Base-by-base conservation (phyloP, 1,140 invertebrate genomes). In the Hylaeus anthracinus region DNA sequence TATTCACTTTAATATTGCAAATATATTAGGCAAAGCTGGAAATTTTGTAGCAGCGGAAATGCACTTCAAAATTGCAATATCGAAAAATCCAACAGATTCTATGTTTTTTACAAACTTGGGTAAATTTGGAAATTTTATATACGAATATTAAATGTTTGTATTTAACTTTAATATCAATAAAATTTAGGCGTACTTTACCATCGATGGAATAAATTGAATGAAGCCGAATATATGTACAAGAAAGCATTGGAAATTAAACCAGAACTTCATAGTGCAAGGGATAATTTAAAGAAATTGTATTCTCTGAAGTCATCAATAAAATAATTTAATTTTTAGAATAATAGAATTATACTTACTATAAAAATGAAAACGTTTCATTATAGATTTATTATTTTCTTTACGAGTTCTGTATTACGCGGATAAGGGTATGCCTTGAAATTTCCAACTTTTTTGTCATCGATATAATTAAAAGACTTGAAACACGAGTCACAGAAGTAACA, bases 141-240 rank as follows among this genome's bases (percentile, higher is more conserved):
- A 69, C 1, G 64, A 67, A 48, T 43, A 53, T 12, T 55, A 15
- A 71, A 58, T 64, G 10, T 41, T 15, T 48, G 12, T 10, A 1
- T 45, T 41, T 2, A 4, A 56, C 12, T 15, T 39, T 43, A 8
- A 43, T 73, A 51, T 82, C 85, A 37, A 10, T 37, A 10, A 26
- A 87, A 95, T 95, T 60, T 89, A 97, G 97, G 98, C 81, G 98
- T 99, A 45, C 93, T 99, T 1, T 99, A 99, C 93, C 98, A 99
- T 93, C 95, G 97, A 56, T 99, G 98, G 98, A 96, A 97, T 71
- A 98, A 97, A 94, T 94, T 95, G 82, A 92, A 95, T 1, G 91
- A 95, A 82, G 98, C 98, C 3, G 95, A 96, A 89, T 89, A 94
- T 73, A 95, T 96, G 91, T 99, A 99, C 89, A 93, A 94, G 74